Evolutionary conservation across 2,113 vertebrate genomes (phyloP), one percentile per base, ranked within the genome.

Genomic region (Tamias sibiricus): DNA sequence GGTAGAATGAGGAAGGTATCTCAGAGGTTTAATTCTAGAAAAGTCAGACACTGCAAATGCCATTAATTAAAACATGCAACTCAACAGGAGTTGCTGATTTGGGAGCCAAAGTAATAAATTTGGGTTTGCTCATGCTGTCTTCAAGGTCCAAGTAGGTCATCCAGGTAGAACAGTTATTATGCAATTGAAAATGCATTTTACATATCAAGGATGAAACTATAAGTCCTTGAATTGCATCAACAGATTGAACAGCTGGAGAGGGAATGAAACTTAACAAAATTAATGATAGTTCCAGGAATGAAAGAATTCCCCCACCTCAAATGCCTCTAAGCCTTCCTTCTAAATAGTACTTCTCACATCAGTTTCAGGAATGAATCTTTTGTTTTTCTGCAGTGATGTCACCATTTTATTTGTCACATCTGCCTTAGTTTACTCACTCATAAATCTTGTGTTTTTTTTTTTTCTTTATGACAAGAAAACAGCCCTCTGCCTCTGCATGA

Each of bases 61-160:
- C 71, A 80, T 93, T 95, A 89, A 93, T 93, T 85, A 89, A 93
- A 92, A 57, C 16, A 59, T 22, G 30, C 69, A 90, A 76, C 71
- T 91, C 76, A 90, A 52, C 37, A 88, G n/a, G 14, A 94, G 35
- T 94, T 74, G 37, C 62, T 87, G 79, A 30, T 19, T 96, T 95
- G 54, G 89, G 40, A 91, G 44, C 16, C 2, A 8, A 91, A 93
- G 47, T 87, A 94, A 93, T 93, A 95, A 89, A 88, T 93, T 94
- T 87, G 68, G 35, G 12, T 86, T 83, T 96, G 83, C 44, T 69
- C 1, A 12, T 85, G 32, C 66, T 81, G 77, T 80, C 71, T 80
- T 95, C 44, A 68, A 91, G 75, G 59, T 91, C 19, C 77, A 95
- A 85, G 62, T 77, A 96, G 57, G 37, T 96, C 76, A 96, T 37